Evolutionary conservation across 2,113 vertebrate species (phyloP), one percentile per base, ranked within the genome.

Genomic region (Pagrus major): DNA sequence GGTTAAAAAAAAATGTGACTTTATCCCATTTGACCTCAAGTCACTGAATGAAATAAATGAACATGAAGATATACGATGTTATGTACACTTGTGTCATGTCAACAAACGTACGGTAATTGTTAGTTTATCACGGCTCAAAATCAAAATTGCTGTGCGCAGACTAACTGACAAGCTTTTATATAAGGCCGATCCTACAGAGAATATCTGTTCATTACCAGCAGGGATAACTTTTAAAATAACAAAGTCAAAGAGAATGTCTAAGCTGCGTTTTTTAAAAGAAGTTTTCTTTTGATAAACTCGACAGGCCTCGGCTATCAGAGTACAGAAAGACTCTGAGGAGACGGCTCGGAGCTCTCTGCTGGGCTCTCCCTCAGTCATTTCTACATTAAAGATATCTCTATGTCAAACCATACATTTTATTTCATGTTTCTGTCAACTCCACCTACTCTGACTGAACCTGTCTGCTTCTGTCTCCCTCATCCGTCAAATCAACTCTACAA

Each of bases 241-340:
- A 29, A 39, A 82, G 4, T 66, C 67, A 77, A 66, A 59, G 42
- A 29, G 52, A 77, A 27, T 23, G 18, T 66, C 66, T 35, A 42
- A 47, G 54, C 44, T 35, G 46, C 5, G 0, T 23, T 44, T 60
- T n/a, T 37, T 31, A 9, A 71, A 27, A 55, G 8, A 54, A 35
- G 5, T 21, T 31, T 58, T 61, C 61, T 44, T 61, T 21, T 60
- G 33, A 51, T 54, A 39, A 29, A 29, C 2, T 3, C 8, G n/a
- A 35, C 56, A 8, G 46, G 25, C 10, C 31, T 41, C 18, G 23
- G 64, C 21, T 59, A 9, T n/a, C 21, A n/a, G n/a, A 52, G 39
- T 15, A 12, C 31, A 67, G 15, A 59, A 33, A 60, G 15, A 3
- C 42, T 60, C 55, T 0, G 64, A 65, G 33, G 67, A 72, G 54